phyloP scores from a whole-genome alignment of 2,797 vertebrate species.

The Scomberomorus guttatus region DNA sequence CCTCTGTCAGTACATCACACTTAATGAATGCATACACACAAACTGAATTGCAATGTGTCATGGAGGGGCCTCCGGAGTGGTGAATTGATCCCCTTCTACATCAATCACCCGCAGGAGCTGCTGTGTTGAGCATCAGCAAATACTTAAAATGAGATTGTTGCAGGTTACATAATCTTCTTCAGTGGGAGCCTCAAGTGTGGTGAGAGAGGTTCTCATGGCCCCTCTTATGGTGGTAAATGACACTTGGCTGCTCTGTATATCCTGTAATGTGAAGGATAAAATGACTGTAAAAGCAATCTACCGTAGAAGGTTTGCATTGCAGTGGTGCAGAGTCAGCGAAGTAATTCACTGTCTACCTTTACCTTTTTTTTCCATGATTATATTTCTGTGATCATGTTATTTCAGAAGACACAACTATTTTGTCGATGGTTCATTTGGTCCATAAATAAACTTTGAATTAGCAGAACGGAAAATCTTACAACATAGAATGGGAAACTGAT shows the following conservation, averaged over 20 bases:
- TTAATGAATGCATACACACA: not conserved
- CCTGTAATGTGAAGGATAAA: constrained; percentile 14
- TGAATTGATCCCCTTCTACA: constrained; percentile 22
- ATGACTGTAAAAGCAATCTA: constrained; percentile 23
- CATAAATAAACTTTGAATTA: constrained; percentile 6
- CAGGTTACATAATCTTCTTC: constrained; percentile 37
- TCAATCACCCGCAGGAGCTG: constrained; percentile 8
- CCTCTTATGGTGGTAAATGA: constrained; percentile 35
- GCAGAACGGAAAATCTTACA: constrained; percentile 28
- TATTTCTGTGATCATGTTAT: constrained; percentile 21
- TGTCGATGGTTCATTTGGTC: constrained; percentile 12
- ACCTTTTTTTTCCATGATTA: constrained; percentile 9
- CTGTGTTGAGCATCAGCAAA: constrained; percentile 11
- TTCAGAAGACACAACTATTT: constrained; percentile 12
- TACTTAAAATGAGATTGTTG: constrained; percentile 31
- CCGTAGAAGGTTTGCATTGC: constrained; percentile 6
- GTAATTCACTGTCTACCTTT: too few species aligned
- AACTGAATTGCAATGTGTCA: not conserved
- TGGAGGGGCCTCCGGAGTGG: not conserved
- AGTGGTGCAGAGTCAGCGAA: constrained; percentile 2
- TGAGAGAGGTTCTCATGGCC: constrained; percentile 5
- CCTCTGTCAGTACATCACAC: not conserved
- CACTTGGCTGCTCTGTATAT: constrained; percentile 29
- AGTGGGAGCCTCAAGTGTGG: constrained; percentile 23
- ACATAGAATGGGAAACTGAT: constrained; percentile 1